Base-by-base conservation (phyloP, 2,113 vertebrate species). In the Heterotilapia buettikoferi region DNA sequence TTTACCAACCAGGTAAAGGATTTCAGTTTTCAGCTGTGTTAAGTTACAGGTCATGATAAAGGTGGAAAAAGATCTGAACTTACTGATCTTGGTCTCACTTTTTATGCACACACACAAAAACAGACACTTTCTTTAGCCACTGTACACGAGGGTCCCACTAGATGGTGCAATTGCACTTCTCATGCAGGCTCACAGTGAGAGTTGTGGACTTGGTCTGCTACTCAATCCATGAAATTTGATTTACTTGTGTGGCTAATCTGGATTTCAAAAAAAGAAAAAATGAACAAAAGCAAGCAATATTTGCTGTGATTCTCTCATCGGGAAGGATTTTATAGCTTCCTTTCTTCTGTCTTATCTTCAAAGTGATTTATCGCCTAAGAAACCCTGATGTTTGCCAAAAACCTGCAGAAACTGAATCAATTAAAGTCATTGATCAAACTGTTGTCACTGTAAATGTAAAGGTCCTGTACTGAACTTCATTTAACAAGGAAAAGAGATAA, bases 121-220 rank as follows among this genome's bases (percentile, higher is more conserved):
- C 5, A 43, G 36, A 40, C 36, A 9, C 21, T 6, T 43, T 71
- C 40, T 71, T 24, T 71, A 71, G 16, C 43, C 16, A 5, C 24
- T 29, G 43, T 78, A 33, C 26, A 78, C 0, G 6, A 33, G 10
- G 7, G 3, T 38, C 38, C 54, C 94, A 94, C 92, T 94, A 93
- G 94, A 92, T 94, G 93, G 93, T 4, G 87, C 89, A 29, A 79
- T 87, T 38, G 6, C 45, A 88, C 87, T 88, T 88, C 36, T 13
- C 26, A 86, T 50, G 18, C 50, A 21, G 84, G 3, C 40, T 68
- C 26, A 33, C 13, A 14, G 63, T 4, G 8, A 4, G 21, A 3
- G 14, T 6, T 36, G 31, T 85, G 29, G 53, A 14, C 26, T 16
- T 21, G n/a, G 2, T 36, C 7, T 79, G 9, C 47, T n/a, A 57